A percentile compares a stretch with the other conserved stretches of the same genome.
These are phyloP conservation scores for Sisor rabdophorus DNA, from an alignment of 2,113 vertebrate species.

Conservation along the genomic window DNA sequence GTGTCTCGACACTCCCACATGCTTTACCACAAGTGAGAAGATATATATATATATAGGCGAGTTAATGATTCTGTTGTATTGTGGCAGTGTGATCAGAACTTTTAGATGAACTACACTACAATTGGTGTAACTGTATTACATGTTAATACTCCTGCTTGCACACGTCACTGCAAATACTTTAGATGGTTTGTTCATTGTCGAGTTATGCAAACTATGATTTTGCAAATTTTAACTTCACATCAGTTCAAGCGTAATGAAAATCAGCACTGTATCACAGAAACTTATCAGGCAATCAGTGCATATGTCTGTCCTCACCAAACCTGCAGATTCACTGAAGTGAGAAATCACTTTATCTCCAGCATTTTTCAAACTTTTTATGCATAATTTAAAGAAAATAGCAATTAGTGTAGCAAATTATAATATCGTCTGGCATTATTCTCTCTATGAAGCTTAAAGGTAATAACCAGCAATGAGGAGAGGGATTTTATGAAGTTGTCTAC, in stretches of 20 bases:
- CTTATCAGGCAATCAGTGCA: neutral
- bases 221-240: slow-evolving; percentile 8
- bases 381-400: too few species aligned
- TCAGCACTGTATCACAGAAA: neutral
- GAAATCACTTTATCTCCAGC: slow-evolving; percentile 33
- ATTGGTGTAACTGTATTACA: too few species aligned
- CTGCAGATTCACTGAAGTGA: slow-evolving; percentile 29
- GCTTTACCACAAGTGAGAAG: neutral
- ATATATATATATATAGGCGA: too few species aligned
- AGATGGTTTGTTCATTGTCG: neutral
- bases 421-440: too few species aligned
- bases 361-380: too few species aligned
- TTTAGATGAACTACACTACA: too few species aligned
- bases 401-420: too few species aligned
- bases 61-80: neutral
- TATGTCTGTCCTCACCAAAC: slow-evolving; percentile 8
- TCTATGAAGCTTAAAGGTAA: too few species aligned
- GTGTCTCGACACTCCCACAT: neutral
- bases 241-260: slow-evolving; percentile 16
- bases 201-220: neutral
- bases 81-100: neutral
- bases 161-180: too few species aligned
- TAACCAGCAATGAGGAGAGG: too few species aligned
- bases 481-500: too few species aligned
- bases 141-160: too few species aligned